A percentile compares a stretch with the other conserved stretches of the same genome.
phyloP scores from a whole-genome alignment of 2,797 vertebrate genomes.

The Pantherophis vulpinus region DNA sequence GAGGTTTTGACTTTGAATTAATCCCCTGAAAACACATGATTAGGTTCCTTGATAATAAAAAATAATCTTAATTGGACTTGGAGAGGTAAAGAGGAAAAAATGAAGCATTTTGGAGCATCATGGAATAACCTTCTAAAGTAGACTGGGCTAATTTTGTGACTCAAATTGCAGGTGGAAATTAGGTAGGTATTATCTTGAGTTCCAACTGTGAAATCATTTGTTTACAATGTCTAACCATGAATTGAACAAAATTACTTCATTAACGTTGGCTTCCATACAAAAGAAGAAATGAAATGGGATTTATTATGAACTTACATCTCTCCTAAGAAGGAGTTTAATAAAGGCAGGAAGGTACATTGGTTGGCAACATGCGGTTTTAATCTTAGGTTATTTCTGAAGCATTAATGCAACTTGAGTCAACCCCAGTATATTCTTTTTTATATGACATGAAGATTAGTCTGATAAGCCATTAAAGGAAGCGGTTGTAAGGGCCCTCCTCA shows the following conservation, averaged over 20 bases:
- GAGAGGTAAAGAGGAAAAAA: not conserved
- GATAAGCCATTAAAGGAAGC: not conserved
- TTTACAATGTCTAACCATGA: slow-evolving; percentile 15
- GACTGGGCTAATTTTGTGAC: not conserved
- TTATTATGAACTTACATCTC: slow-evolving; percentile 29
- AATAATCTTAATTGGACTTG: slow-evolving; percentile 24
- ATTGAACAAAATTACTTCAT: slow-evolving; percentile 42
- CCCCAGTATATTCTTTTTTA: not conserved
- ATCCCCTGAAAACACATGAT: not conserved
- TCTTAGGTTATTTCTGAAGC: not conserved
- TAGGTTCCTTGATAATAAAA: not conserved
- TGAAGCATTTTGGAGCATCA: not conserved
- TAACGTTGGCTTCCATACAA: slow-evolving; percentile 6
- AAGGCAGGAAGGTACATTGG: not conserved
- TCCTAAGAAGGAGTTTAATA: not conserved
- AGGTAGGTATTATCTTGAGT: slow-evolving; percentile 1
- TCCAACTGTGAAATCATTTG: slow-evolving; percentile 31
- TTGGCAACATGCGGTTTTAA: not conserved
- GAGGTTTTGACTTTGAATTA: not conserved
- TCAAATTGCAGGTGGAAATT: slow-evolving; percentile 6
- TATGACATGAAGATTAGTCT: not conserved
- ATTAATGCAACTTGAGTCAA: not conserved
- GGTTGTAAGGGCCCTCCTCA: no score
- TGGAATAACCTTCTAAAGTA: not conserved
- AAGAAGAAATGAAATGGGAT: not conserved